Base-by-base conservation (phyloP, 2,888 invertebrate species). In the Drosophila pseudotakahashii region DNA sequence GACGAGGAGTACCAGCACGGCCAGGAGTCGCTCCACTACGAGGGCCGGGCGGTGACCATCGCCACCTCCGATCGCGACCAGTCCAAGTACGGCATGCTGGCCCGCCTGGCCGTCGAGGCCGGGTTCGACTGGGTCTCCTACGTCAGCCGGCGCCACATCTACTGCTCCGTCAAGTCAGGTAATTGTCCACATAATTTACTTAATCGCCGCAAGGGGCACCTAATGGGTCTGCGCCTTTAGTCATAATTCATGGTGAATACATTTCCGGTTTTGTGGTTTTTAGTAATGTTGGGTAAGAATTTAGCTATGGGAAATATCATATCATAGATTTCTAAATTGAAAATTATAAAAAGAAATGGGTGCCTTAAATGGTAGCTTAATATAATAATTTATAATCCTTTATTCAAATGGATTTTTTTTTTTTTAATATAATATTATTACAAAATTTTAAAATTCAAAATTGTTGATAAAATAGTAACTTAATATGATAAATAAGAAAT, bases 121-220 rank as follows among this genome's bases (percentile, higher is more conserved):
- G 98, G 98, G 89, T 99, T 99, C 94, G 98, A 99, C 94, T 99
- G 98, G 98, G 99, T 99, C 74, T 98, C 97, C 93, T 99, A 98
- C 92, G 98, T 98, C 93, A 97, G 97, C 91, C 94, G 98, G 80
- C 96, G 97, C 14, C 97, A 98, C 92, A 98, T 99, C 89, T 98
- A 99, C 93, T 98, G 98, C 93, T 98, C 98, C 70, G 98, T 98
- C 75, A 98, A 98, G 93, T 98, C 98, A 94, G 98, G 99, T 99
- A 94, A 93, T 60, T 59, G 34, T 69, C 34, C 42, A 16, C 7
- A 14, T 61, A 30, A 23, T 13, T 32, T 42, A 34, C 23, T 11
- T 42, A 59, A 59, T 59, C 55, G 57, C 32, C 32, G 58, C 26
- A 36, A 57, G 14, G 51, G 36, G 34, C 32, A 2, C 7, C 7